Percentiles rank a stretch among this genome's conserved stretches.
Evolutionary conservation across 2,113 vertebrate species (phyloP).

Genomic region (Junco hyemalis): DNA sequence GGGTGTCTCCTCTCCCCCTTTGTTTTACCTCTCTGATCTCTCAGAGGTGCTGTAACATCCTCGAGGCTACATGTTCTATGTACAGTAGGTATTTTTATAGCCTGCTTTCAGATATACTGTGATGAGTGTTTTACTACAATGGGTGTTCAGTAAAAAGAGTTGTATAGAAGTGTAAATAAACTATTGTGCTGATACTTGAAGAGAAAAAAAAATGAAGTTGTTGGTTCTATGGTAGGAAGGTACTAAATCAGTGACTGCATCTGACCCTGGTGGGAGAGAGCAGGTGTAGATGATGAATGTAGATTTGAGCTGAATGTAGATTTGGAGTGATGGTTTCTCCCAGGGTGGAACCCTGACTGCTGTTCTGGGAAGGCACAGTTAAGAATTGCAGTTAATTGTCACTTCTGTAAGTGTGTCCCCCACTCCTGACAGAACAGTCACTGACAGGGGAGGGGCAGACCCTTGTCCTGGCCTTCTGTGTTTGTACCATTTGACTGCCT

Average conservation of each 20-base stretch:
- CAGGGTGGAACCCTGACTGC: rapidly evolving
- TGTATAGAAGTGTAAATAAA: constrained; percentile 61
- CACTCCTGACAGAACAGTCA: not conserved
- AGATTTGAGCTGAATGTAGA: not conserved
- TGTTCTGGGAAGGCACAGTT: not conserved
- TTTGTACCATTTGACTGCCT: not conserved
- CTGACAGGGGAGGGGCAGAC: not conserved
- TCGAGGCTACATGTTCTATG: constrained; percentile 33
- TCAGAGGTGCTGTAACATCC: constrained; percentile 56
- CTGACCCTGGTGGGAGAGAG: not conserved
- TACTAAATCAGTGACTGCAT: not conserved
- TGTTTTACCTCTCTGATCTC: not conserved
- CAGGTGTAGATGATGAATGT: not conserved
- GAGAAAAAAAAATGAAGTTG: not conserved
- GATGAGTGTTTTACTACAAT: constrained; percentile 23
- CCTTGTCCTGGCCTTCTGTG: not conserved
- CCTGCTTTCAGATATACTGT: constrained; percentile 49
- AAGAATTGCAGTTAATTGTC: not conserved
- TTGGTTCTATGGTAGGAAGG: not conserved
- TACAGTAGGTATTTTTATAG: constrained; percentile 64
- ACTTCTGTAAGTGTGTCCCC: not conserved
- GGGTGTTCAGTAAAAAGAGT: constrained; percentile 2
- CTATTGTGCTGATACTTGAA: constrained; percentile 61
- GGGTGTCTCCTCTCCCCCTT: not conserved
- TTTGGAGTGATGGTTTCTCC: not conserved